A percentile compares a stretch with the other conserved stretches of the same genome.
Evolutionary conservation across 2,797 vertebrate species (phyloP).

Genomic region (Lutjanus argentimaculatus): DNA sequence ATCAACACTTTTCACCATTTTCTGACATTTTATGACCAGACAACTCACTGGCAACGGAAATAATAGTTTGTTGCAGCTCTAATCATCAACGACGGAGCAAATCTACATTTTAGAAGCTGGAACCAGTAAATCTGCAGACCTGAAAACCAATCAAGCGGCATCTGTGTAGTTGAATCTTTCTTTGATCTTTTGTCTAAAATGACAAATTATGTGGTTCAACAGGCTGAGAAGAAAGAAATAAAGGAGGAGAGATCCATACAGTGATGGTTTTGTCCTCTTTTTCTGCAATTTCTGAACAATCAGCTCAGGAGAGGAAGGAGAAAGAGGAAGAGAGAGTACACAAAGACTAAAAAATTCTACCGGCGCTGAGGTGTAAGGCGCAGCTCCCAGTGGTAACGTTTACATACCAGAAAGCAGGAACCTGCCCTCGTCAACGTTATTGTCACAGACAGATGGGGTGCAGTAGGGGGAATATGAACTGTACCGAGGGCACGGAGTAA

Average conservation of each 20-base stretch:
- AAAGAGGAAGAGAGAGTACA: constrained; percentile 4
- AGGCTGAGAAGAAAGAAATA: constrained; percentile 5
- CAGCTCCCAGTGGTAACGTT: constrained; percentile 67
- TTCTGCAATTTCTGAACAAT: constrained; percentile 2
- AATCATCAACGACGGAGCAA: no score
- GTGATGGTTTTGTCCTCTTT: constrained; percentile 3
- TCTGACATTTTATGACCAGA: no score
- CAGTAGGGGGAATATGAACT: constrained; percentile 60
- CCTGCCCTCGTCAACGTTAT: constrained; percentile 74
- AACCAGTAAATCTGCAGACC: neutral
- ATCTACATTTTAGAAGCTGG: no score
- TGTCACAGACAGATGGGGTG: constrained; percentile 77
- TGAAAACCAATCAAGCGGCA: neutral
- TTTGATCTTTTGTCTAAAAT: neutral
- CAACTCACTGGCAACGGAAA: no score
- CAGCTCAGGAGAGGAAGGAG: neutral
- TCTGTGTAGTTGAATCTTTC: neutral
- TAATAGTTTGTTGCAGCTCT: no score
- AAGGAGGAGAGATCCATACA: constrained; percentile 19
- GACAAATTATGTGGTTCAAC: neutral
- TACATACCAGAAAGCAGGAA: constrained; percentile 71
- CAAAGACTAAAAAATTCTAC: constrained; percentile 14
- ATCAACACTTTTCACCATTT: no score
- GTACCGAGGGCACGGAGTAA: constrained; percentile 59
- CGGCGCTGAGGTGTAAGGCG: constrained; percentile 23